Evolutionary conservation across 1,140 invertebrate genomes (phyloP), one percentile per base, ranked within the genome.

Genomic region (Nymphalis io): DNA sequence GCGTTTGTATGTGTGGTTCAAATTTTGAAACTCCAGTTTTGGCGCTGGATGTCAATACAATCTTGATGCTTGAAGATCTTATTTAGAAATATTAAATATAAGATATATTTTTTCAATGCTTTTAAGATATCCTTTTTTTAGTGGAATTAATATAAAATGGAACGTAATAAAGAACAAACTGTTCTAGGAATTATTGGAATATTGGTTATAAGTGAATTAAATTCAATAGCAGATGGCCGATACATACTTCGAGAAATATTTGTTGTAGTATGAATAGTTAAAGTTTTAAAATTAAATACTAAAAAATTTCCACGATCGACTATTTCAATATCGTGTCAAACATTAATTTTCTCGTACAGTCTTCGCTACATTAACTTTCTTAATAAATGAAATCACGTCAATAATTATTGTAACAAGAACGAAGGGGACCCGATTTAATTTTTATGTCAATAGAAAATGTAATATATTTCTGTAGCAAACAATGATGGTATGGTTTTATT

Each of bases 331-430:
- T 63, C 68, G 53, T 70, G 68, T 59, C 42, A 58, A 57, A 62
- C 42, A 63, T 70, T 63, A 63, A 57, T 70, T 70, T 63, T n/a
- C 13, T 18, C 21, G 27, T 48, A 8, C 12, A 65, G 13, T 40
- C 18, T 16, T 46, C 60, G 51, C 46, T 44, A 59, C 68, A 63
- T 63, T 48, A 63, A 44, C 27, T 62, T 46, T 59, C 39, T 57
- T 69, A 58, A 58, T 69, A 58, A 62, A 63, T 70, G 40, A 70
- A 70, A 70, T 63, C 60, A 70, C 55, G 60, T 70, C 2, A 12
- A 58, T 63, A 63, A 63, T 70, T 57, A 68, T 40, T 42, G 33
- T 66, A 66, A 66, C 42, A 46, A 39, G 64, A 55, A 59, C 55
- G 38, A 16, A 44, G 20, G 33, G 18, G 4, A 11, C 16, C 13